Percentiles rank a stretch among this genome's conserved stretches.
Evolutionary conservation across 2,797 vertebrate genomes (phyloP).

Genomic region (Lophotriccus pileatus): DNA sequence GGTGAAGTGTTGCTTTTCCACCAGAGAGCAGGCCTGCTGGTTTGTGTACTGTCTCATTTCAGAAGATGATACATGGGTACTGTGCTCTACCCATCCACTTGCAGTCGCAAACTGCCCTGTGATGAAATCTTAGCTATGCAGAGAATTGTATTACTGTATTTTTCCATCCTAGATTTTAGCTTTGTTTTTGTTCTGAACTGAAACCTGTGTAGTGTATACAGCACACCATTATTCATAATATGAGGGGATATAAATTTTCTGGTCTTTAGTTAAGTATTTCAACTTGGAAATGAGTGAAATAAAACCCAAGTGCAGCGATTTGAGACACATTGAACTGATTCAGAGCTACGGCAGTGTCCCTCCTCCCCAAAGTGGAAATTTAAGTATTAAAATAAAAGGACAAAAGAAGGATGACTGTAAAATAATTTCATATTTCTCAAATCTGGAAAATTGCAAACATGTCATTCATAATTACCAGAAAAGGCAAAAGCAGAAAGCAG

Average conservation of each 20-base stretch:
- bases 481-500: conserved; percentile 66
- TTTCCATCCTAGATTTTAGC: not conserved
- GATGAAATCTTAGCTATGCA: not conserved
- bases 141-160: not conserved
- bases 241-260: conserved; percentile 37
- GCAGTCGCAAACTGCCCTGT: not conserved
- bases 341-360: not conserved
- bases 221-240: conserved; percentile 11
- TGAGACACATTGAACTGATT: conserved; percentile 65
- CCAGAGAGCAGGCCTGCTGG: fast-evolving
- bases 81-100: not conserved
- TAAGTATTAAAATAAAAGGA: conserved; percentile 65
- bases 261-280: conserved; percentile 13
- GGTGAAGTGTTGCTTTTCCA: not conserved
- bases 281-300: conserved; percentile 21
- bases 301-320: not conserved
- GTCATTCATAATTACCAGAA: conserved; percentile 65
- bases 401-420: conserved; percentile 59
- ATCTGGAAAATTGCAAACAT: conserved; percentile 68
- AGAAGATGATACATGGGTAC: fast-evolving
- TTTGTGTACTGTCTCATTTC: fast-evolving
- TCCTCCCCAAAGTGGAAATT: conserved; percentile 54
- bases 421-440: conserved; percentile 61
- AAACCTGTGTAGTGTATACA: conserved; percentile 23
- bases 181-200: conserved; percentile 2